Percentiles rank a stretch among this genome's conserved stretches.
Evolutionary conservation across 1,140 invertebrate species (phyloP).

Genomic region (Teleogryllus occipitalis): DNA sequence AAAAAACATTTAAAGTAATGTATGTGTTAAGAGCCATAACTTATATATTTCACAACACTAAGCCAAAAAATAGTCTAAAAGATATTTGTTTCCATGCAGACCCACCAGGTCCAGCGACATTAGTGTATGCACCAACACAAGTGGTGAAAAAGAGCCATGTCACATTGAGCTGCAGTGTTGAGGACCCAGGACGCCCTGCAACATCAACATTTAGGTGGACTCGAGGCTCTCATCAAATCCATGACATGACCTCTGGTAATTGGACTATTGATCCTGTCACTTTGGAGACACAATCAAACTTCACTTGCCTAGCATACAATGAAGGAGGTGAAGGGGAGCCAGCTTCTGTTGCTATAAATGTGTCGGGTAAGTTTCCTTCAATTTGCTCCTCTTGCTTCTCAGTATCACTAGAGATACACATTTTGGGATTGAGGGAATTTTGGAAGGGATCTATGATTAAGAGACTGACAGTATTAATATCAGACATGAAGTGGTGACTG

Average conservation of each 20-base stretch:
- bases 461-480: too few species aligned
- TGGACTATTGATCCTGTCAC: constrained; percentile 72
- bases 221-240: constrained; percentile 59
- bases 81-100: constrained; percentile 36
- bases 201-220: constrained; percentile 68
- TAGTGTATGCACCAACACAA: constrained; percentile 59
- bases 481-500: too few species aligned
- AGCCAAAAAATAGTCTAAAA: neutral
- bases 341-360: constrained; percentile 64
- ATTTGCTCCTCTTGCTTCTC: constrained; percentile 18
- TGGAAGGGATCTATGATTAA: too few species aligned
- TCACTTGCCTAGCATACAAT: constrained; percentile 76
- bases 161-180: constrained; percentile 69
- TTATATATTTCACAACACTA: neutral
- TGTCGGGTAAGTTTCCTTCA: constrained; percentile 51
- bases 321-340: constrained; percentile 67
- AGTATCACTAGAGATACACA: neutral
- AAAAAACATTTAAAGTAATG: too few species aligned
- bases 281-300: constrained; percentile 73
- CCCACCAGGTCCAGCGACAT: constrained; percentile 62
- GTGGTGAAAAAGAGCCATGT: constrained; percentile 72
- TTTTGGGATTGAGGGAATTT: neutral
- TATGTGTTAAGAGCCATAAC: neutral
- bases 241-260: constrained; percentile 60
- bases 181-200: constrained; percentile 68